Evolutionary conservation across 2,888 invertebrate genomes (phyloP).

Genomic region (Phorcus lineatus): DNA sequence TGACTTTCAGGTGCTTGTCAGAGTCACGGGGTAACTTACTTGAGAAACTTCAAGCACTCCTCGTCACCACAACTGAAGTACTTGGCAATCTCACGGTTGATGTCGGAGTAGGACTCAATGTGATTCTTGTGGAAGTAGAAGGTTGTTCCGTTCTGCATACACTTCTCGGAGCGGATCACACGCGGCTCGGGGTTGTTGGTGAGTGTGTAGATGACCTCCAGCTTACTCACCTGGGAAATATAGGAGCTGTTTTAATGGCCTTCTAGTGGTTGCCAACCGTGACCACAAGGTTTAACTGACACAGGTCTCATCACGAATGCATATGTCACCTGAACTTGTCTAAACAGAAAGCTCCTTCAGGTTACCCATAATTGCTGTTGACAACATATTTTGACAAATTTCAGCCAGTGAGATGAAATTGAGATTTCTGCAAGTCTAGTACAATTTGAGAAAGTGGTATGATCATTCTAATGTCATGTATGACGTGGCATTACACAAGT

Average conservation of each 20-base stretch:
- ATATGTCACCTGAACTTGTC: no score
- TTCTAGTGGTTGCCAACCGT: no score
- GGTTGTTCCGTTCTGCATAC: slow-evolving; percentile 51
- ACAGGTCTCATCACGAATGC: no score
- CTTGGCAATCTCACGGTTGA: slow-evolving; percentile 64
- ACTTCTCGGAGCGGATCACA: slow-evolving; percentile 54
- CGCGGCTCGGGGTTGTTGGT: slow-evolving; percentile 44
- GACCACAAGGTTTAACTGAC: no score
- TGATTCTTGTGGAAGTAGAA: slow-evolving; percentile 62
- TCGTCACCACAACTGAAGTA: slow-evolving; percentile 57
- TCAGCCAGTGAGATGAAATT: no score
- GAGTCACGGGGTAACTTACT: slow-evolving; percentile 40
- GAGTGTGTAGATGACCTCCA: slow-evolving; percentile 63
- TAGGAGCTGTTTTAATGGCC: not conserved
- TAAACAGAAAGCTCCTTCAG: no score
- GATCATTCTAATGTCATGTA: no score
- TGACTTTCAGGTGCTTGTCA: not conserved
- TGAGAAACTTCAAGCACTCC: slow-evolving; percentile 44
- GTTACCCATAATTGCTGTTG: no score
- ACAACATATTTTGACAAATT: no score
- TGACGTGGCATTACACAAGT: no score
- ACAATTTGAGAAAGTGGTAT: no score
- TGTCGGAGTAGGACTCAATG: slow-evolving; percentile 47
- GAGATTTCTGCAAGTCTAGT: no score
- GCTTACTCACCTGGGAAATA: slow-evolving; percentile 44